Base-by-base conservation (phyloP, 2,113 vertebrate species). In the Marmota flaviventris region DNA sequence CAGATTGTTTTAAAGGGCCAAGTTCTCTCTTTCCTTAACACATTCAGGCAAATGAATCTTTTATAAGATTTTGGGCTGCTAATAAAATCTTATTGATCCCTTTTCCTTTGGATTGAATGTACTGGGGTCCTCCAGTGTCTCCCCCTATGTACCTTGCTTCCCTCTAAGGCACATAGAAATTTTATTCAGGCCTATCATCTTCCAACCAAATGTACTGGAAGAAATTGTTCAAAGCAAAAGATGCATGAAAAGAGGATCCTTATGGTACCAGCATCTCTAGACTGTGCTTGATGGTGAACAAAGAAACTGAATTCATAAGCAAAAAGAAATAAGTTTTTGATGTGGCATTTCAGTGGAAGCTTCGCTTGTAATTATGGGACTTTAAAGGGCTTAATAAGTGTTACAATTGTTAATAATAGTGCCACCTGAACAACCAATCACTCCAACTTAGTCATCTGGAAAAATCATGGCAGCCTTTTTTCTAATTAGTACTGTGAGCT, bases 361-460 rank as follows among this genome's bases (percentile, higher is more conserved):
- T 93, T 96, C 32, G 42, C 42, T 95, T 83, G 34, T 91, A 94
- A 97, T 97, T 93, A 95, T 25, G 51, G 56, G 65, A 65, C 75
- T 72, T 92, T 94, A 93, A 97, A 84, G 17, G 13, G n/a, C 56
- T 93, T 95, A 86, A 61, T 96, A 95, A 97, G 93, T 94, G 93
- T 96, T 93, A 78, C 73, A 6, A 42, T 93, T 95, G 85, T 70
- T 95, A 89, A 58, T 53, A 95, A 91, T 89, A 96, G 79, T 75
- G 61, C 73, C 91, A 89, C 93, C 83, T 58, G 65, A 86, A 96
- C n/a, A 93, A n/a, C 75, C 78, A 95, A 78, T 91, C 85, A 76
- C 51, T 89, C 34, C 76, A 86, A 89, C 48, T 75, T 51, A 89
- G 95, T 84, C 93, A 89, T 89, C 65, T 95, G 61, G 48, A 97